Conservation (phyloP, 2,113 vertebrate species). For the Pelusios castaneus region DNA sequence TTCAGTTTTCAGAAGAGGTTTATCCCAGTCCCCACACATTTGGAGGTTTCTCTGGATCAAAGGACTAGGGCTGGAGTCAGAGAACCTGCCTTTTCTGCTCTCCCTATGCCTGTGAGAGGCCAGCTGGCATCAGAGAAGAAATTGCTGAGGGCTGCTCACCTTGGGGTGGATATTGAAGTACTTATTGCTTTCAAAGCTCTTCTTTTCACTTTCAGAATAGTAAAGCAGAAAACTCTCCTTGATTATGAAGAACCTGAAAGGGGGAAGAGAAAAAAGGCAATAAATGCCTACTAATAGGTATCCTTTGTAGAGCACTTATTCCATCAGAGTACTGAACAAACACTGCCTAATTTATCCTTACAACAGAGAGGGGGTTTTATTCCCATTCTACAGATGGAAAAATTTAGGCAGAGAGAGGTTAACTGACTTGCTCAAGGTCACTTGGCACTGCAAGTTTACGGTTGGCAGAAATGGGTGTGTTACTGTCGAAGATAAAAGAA, state of each 20-base stretch:
- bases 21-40: not conserved
- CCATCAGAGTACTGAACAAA: not conserved
- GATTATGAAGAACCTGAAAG: constrained; percentile 94
- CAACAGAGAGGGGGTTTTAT: not conserved
- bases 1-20: not conserved
- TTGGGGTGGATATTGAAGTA: constrained; percentile 98
- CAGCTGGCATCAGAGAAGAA: not conserved
- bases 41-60: not conserved
- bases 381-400: not conserved
- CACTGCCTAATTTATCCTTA: not conserved
- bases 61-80: not conserved
- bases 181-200: constrained; percentile 92
- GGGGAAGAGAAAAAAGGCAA: not conserved
- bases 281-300: not conserved
- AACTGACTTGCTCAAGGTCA: not conserved
- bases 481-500: not conserved
- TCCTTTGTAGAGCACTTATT: not conserved
- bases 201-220: constrained; percentile 94
- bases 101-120: fast-evolving
- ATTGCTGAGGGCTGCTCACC: constrained; percentile 71
- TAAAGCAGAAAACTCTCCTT: constrained; percentile 98
- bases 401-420: not conserved
- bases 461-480: not conserved
- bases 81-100: not conserved
- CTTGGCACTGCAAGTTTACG: not conserved